Evolutionary conservation across 2,113 vertebrate genomes (phyloP), one percentile per base, ranked within the genome.

Genomic region (Octodon degus): DNA sequence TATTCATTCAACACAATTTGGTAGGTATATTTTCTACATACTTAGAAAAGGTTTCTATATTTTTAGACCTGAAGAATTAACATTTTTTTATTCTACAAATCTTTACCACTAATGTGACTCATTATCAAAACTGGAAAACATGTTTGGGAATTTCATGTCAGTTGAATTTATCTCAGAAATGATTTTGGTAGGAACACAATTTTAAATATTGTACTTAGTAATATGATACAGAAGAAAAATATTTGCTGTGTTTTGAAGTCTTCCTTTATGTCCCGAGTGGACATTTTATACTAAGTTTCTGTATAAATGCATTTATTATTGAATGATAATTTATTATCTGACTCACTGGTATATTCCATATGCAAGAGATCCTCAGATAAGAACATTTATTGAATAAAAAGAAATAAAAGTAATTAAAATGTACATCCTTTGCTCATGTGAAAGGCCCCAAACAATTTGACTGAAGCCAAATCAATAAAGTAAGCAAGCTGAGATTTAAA

Each of bases 401-500:
- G 2, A 60, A 58, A 79, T 76, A 76, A 80, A 95, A 50, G 2
- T 89, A 87, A 92, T 88, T 85, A 97, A 88, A 96, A 82, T 32
- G 72, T n/a, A 92, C 11, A 55, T 90, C 37, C 2, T 87, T 95
- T 94, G 4, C 11, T 47, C 82, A 50, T 85, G 85, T 37, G 24
- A 74, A 13, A 50, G 12, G 13, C 50, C 1, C 37, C 47, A 81
- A 92, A 90, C 7, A 63, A 72, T 96, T 90, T 94, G 34, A 70
- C 85, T 65, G 65, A 90, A 37, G 1, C 5, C 80, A 3, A 86
- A 87, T 77, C 79, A 96, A 53, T 96, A 94, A 76, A 87, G 83
- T 55, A 79, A 93, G 86, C 86, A 32, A 60, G 13, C 76, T 10
- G 19, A 37, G 14, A 95, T 95, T 90, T 95, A 86, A 96, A 93